phyloP scores from a whole-genome alignment of 2,797 vertebrate species.

The Hydrocynus forskahlii region DNA sequence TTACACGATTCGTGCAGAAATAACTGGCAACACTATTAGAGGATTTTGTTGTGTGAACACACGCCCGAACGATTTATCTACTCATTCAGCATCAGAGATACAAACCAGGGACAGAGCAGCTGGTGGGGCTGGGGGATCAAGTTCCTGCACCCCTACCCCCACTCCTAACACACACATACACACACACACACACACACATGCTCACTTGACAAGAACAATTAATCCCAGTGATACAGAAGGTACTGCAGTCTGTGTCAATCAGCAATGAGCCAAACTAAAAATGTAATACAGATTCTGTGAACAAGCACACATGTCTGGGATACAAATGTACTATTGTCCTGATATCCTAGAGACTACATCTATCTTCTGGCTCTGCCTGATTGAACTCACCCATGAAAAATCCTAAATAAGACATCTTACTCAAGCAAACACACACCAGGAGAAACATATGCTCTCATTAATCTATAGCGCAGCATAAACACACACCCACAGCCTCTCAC shows the following conservation, averaged over 20 bases:
- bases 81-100: slow-evolving; percentile 21
- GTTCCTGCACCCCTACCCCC: slow-evolving; percentile 52
- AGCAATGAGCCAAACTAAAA: slow-evolving; percentile 29
- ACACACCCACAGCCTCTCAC: slow-evolving; percentile 39
- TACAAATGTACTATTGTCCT: slow-evolving; percentile 4
- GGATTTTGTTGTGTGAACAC: background rate
- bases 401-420: slow-evolving; percentile 36
- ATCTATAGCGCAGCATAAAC: slow-evolving; percentile 34
- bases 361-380: background rate
- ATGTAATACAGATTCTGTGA: background rate
- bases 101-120: slow-evolving; percentile 61
- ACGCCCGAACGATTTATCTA: background rate
- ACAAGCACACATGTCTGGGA: background rate
- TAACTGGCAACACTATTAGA: background rate
- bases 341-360: background rate
- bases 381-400: slow-evolving; percentile 6
- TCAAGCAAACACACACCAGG: slow-evolving; percentile 38
- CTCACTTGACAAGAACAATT: slow-evolving; percentile 69
- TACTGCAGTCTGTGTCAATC: slow-evolving; percentile 41
- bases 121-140: slow-evolving; percentile 65
- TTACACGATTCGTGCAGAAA: background rate
- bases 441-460: slow-evolving; percentile 47
- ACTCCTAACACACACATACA: slow-evolving; percentile 40
- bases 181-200: slow-evolving; percentile 49
- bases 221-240: slow-evolving; percentile 72